phyloP scores from a whole-genome alignment of 2,113 vertebrate species.

The Scomber japonicus region DNA sequence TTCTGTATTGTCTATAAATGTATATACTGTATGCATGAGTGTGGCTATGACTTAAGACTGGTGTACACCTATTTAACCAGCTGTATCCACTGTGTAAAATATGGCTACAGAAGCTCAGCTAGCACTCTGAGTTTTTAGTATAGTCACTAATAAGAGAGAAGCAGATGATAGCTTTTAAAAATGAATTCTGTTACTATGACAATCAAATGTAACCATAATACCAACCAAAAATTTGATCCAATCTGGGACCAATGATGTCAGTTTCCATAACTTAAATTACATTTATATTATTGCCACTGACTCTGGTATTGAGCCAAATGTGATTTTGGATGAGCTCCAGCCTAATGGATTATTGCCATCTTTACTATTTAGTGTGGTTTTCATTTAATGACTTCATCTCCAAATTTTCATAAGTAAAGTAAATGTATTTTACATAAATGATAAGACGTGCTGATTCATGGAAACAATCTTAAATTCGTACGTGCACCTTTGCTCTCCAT shows the following conservation, averaged over 20 bases:
- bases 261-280: background rate
- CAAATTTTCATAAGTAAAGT: background rate
- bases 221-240: background rate
- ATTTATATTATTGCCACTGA: no score
- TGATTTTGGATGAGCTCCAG: no score
- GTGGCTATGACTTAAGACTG: slow-evolving; percentile 8
- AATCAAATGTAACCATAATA: background rate
- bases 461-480: no score
- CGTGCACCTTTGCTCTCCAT: no score
- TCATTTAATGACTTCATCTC: no score
- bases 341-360: no score
- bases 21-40: background rate
- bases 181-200: background rate
- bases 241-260: background rate
- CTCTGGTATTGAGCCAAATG: no score
- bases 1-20: background rate
- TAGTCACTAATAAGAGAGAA: background rate
- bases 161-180: background rate
- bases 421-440: background rate
- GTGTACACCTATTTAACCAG: background rate
- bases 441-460: background rate
- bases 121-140: no score
- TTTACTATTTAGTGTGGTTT: no score
- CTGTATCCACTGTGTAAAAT: background rate
- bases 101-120: no score